phyloP scores from a whole-genome alignment of 1,140 invertebrate species.

The Streblospio benedicti region DNA sequence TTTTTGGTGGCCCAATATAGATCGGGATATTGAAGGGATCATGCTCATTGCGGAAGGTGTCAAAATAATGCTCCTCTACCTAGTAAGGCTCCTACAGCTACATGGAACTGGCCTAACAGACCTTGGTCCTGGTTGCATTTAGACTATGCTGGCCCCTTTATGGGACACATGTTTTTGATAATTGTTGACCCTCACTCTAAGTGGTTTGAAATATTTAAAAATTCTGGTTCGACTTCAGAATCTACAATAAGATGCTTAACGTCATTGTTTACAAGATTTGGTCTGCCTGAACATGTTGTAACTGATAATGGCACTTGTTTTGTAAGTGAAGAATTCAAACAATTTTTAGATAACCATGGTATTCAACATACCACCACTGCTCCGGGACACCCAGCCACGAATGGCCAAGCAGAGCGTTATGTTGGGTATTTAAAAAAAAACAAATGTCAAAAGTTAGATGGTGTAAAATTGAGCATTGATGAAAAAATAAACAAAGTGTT shows the following conservation, averaged over 20 bases:
- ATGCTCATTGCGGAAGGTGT: conserved; percentile 24
- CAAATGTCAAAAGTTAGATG: too few species aligned
- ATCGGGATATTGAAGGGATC: conserved; percentile 4
- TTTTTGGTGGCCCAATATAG: conserved; percentile 8
- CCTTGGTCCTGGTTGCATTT: conserved; percentile 23
- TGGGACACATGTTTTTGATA: conserved; percentile 32
- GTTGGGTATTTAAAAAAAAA: background rate
- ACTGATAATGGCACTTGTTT: conserved; percentile 47
- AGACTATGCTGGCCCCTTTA: conserved; percentile 34
- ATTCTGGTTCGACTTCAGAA: background rate
- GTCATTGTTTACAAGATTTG: conserved; percentile 36
- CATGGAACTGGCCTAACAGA: conserved; percentile 32
- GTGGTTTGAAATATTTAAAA: conserved; percentile 1
- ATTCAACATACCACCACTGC: conserved; percentile 28
- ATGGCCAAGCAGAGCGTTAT: conserved; percentile 24
- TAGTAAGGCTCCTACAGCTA: conserved; percentile 20
- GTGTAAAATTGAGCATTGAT: too few species aligned
- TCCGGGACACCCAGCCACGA: conserved; percentile 28
- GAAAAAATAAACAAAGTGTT: too few species aligned
- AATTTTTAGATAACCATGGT: conserved; percentile 39
- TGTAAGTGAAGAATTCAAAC: conserved; percentile 34
- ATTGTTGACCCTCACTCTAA: conserved; percentile 12
- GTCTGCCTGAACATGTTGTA: conserved; percentile 37
- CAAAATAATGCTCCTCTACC: conserved; percentile 23
- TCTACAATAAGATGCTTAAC: conserved; percentile 17